Evolutionary conservation across 2,113 vertebrate genomes (phyloP), one percentile per base, ranked within the genome.

Genomic region (Solenodon paradoxus): DNA sequence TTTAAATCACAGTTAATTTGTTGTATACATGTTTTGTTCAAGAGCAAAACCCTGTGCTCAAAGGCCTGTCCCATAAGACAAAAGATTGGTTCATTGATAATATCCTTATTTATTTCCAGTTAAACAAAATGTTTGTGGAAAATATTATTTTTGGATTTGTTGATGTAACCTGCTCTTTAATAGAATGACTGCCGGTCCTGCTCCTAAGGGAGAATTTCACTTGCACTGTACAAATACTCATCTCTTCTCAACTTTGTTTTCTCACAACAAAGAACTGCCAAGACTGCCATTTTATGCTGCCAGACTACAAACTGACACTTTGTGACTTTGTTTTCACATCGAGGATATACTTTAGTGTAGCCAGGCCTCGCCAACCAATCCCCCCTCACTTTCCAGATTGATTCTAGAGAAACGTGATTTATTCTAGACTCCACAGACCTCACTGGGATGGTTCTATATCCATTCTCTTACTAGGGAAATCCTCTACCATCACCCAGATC

Each of bases 81-180:
- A 61, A 96, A 88, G 88, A 84, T 45, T 35, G 64, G 45, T 79
- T 3, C 71, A n/a, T 17, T 24, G 45, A 30, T 32, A 66, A n/a
- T 20, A 9, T 68, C 35, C 35, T 24, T 68, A 26, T 75, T 85
- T 71, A 19, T 74, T 82, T 86, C 38, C 59, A 86, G 35, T 79
- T 74, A 77, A 93, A 51, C 22, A 66, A 83, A 90, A 40, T 42
- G 22, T 74, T 66, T 95, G 35, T 93, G 55, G 87, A 86, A 96
- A 90, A 51, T 10, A 57, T 1, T 28, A 30, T 57, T 86, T 84
- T 85, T 71, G 7, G 5, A 88, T 63, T 88, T 91, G 72, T 92
- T 90, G 38, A 51, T 96, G 89, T 86, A 80, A 97, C 68, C 38
- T 83, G 24, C 63, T 94, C 92, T 88, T 83, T 57, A 88, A 79